Base-by-base conservation (phyloP, 2,888 invertebrate species). In the Hydrotaea cyrtoneurina region DNA sequence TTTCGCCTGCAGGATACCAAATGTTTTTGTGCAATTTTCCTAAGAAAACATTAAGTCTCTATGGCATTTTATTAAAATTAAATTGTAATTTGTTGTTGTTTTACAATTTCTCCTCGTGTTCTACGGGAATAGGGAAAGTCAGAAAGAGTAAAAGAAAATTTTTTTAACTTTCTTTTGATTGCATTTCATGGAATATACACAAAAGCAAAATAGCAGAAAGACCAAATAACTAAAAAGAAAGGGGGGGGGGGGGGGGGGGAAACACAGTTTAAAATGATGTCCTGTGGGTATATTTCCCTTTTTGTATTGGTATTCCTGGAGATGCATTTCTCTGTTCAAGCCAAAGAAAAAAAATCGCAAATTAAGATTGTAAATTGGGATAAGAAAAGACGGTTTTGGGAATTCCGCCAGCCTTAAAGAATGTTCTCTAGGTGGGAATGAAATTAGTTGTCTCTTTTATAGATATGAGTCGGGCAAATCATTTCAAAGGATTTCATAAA, bases 41-140 rank as follows among this genome's bases (percentile, higher is more conserved):
- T 46, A 69, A 23, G 69, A 69, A 69, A 69, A 69, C 69, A 69
- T 69, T 69, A 69, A 69, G 69, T 69, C 69, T 23, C 69, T 46
- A 46, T 46, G 69, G 69, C 43, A 69, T 69, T 69, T 69, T 69
- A 69, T 69, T 46, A 69, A 69, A 69, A 69, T 69, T 69, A 69
- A 69, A 69, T 69, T 69, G 69, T 69, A 69, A 69, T 69, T 69
- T 69, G 69, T 46, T 69, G 69, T 46, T 69, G 50, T 50, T 50
- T n/a, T 50, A 50, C 50, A 50, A 50, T 50, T n/a, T n/a, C 13
- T 50, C 1, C n/a, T 50, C 5, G 50, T 8, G n/a, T 50, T 50
- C n/a, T 31, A 13, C 7, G n/a, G 31, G 17, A 62, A n/a, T 2
- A 62, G 23, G 13, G 19, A 62, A 17, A 31, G 62, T 17, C 4